A percentile compares a stretch with the other conserved stretches of the same genome.
Conservation (phyloP, 2,113 vertebrate genomes). For the Mirza zaza region DNA sequence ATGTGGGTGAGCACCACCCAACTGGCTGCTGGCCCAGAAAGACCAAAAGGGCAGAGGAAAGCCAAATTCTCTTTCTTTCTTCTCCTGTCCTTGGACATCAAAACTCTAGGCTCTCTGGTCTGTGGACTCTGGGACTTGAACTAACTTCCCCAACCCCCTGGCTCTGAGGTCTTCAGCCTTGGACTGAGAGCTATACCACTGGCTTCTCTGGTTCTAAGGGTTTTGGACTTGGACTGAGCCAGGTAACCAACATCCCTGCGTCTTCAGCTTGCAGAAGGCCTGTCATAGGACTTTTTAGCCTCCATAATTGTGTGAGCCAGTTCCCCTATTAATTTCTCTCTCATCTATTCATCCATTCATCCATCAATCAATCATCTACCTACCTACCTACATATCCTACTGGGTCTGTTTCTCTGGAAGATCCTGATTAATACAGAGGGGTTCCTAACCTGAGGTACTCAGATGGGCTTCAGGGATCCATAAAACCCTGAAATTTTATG, state of each 20-base stretch:
- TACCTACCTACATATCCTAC: not conserved
- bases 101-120: not conserved
- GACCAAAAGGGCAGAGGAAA: not conserved
- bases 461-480: not conserved
- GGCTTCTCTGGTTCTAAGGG: not conserved
- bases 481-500: not conserved
- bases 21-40: not conserved
- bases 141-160: not conserved
- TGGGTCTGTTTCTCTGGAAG: not conserved
- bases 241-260: not conserved
- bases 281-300: not conserved
- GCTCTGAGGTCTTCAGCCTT: not conserved
- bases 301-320: not conserved
- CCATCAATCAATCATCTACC: not conserved
- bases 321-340: not conserved
- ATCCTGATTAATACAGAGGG: not conserved
- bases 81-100: not conserved
- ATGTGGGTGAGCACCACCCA: not conserved
- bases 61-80: not conserved
- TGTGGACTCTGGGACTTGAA: not conserved
- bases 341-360: not conserved
- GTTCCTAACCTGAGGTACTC: not conserved
- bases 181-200: not conserved
- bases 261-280: not conserved
- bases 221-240: not conserved